A percentile compares a stretch with the other conserved stretches of the same genome.
Conservation (phyloP, 1,140 invertebrate genomes). For the Tribolium castaneum region DNA sequence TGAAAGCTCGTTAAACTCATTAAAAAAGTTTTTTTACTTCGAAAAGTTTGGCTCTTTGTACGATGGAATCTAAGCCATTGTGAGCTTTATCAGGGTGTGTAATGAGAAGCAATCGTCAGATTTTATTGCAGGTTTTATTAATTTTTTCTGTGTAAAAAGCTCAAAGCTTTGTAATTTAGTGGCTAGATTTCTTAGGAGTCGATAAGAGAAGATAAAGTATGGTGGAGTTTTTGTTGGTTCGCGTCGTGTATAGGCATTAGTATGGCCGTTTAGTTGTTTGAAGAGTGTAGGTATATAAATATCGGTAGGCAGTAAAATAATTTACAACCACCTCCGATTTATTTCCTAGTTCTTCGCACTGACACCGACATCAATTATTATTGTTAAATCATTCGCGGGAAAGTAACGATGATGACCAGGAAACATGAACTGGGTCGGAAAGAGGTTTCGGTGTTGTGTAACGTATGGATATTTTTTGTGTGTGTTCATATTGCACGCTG, state of each 20-base stretch:
- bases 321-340: background rate
- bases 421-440: constrained; percentile 33
- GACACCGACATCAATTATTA: constrained; percentile 24
- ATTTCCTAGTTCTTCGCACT: constrained; percentile 11
- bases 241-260: background rate
- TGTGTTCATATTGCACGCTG: constrained; percentile 33
- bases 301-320: background rate
- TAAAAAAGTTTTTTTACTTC: no score
- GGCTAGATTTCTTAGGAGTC: no score
- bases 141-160: no score
- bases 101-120: no score
- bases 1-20: no score
- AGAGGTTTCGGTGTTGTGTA: constrained; percentile 30
- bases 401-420: constrained; percentile 29
- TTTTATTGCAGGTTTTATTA: no score
- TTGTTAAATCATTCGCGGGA: constrained; percentile 31
- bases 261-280: background rate
- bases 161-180: no score
- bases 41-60: no score
- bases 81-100: no score
- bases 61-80: no score
- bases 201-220: background rate
- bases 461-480: constrained; percentile 25
- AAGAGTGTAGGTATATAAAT: background rate
- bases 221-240: background rate